Evolutionary conservation across 2,113 vertebrate genomes (phyloP).

Genomic region (Anoplopoma fimbria): DNA sequence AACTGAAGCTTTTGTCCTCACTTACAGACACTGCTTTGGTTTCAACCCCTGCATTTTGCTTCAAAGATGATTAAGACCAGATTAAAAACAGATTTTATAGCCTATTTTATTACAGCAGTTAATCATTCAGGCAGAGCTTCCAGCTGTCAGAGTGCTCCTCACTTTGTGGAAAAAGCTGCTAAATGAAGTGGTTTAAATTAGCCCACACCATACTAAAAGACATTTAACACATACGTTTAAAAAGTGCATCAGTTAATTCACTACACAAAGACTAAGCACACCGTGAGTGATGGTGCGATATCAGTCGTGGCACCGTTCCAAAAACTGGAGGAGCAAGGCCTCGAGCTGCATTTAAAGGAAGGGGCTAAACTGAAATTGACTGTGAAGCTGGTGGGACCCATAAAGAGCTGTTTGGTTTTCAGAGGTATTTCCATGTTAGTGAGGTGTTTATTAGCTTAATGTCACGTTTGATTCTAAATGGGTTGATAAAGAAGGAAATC

Average conservation of each 20-base stretch:
- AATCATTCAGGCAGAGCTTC: constrained; percentile 32
- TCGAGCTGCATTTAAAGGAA: constrained; percentile 22
- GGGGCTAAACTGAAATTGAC: constrained; percentile 45
- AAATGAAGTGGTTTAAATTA: constrained; percentile 28
- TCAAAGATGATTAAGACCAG: neutral
- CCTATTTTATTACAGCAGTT: constrained; percentile 21
- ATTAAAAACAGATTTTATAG: neutral
- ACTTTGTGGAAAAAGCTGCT: constrained; percentile 3
- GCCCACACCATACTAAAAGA: neutral
- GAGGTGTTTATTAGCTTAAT: constrained; percentile 21
- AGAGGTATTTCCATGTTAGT: constrained; percentile 29
- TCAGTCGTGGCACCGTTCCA: neutral
- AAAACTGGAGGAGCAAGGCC: constrained; percentile 13
- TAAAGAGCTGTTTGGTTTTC: constrained; percentile 35
- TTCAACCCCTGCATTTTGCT: neutral
- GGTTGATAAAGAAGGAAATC: constrained; percentile 23
- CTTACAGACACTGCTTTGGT: too few relatives aligned
- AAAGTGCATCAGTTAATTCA: neutral
- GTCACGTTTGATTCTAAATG: constrained; percentile 31
- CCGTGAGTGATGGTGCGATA: neutral
- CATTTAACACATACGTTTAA: neutral
- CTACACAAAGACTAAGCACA: neutral
- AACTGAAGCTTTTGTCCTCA: neutral
- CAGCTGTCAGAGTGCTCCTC: constrained; percentile 1
- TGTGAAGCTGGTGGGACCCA: constrained; percentile 29